Evolutionary conservation across 2,888 invertebrate species (phyloP), one percentile per base, ranked within the genome.

Genomic region (Baccha elongata): DNA sequence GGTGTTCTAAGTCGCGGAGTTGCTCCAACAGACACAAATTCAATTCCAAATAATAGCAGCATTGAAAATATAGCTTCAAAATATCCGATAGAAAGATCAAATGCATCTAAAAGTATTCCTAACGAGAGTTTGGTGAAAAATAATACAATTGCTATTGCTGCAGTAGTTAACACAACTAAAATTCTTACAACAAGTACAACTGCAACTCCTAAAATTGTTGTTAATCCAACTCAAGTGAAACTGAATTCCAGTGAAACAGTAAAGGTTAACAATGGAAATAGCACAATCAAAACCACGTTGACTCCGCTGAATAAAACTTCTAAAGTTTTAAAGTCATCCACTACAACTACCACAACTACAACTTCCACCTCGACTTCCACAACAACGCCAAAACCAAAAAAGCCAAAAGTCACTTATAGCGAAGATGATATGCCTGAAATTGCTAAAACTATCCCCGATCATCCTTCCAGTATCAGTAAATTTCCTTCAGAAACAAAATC

Each of bases 401-500:
- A 93, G 86, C 93, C 93, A 3, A 90, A 88, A n/a, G 88, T 92
- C 5, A 92, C 93, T 0, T 87, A 89, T 46, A 91, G 92, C 55
- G 89, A 90, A 69, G 89, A 89, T 58, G 89, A 92, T 72, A 90
- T 91, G 75, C 87, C 87, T 4, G 85, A 86, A 58, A 76, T 86
- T 15, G 87, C 86, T 40, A 85, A 84, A 17, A 73, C 85, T 44
- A 19, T 76, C 15, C 62, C 74, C 2, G 44, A 78, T 13, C 68
- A 35, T 13, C 17, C 67, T 65, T 11, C 80, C 79, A 21, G 8
- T 4, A 44, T 11, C 35, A 48, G 19, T 19, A 74, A 72, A 46
- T 35, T 75, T 2, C 52, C 72, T 44, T 60, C 68, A 2, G 62
- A 80, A 46, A 58, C 55, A 8, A 78, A 76, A 7, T 21, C 55